These are phyloP conservation scores for Pseudois nayaur DNA, from an alignment of 2,113 vertebrate genomes.

Conservation along the genomic window DNA sequence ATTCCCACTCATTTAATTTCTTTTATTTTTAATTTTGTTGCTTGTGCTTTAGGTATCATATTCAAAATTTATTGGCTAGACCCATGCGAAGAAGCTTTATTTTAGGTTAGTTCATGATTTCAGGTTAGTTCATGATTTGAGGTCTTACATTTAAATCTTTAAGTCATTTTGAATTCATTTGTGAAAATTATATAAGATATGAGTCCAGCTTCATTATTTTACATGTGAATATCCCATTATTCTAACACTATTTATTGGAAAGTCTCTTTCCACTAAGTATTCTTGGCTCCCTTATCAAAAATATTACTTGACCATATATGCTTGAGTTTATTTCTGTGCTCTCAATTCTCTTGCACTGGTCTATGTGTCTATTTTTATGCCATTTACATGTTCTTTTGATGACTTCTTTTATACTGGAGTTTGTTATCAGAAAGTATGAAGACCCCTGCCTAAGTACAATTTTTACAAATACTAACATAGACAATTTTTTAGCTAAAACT, in stretches of 20 bases:
- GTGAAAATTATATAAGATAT: not conserved
- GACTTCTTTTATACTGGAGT: not conserved
- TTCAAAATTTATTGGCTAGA: not conserved
- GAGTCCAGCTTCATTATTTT: not conserved
- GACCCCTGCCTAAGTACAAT: not conserved
- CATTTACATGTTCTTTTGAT: not conserved
- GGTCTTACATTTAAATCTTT: not conserved
- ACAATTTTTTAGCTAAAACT: not conserved
- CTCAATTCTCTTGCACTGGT: not conserved
- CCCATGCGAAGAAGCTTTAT: not conserved
- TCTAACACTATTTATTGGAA: not conserved
- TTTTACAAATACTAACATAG: not conserved
- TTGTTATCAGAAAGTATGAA: not conserved
- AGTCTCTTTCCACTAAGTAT: not conserved
- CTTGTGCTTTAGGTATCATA: not conserved
- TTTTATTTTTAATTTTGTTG: not conserved
- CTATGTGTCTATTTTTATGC: not conserved
- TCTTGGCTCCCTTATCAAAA: not conserved
- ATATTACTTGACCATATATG: not conserved
- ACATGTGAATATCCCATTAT: not conserved
- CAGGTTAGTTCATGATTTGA: not conserved
- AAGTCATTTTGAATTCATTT: not conserved
- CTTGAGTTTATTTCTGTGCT: not conserved
- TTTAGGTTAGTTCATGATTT: not conserved
- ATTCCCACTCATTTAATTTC: not conserved